A percentile compares a stretch with the other conserved stretches of the same genome.
Conservation (phyloP, 2,888 invertebrate species). For the Napeogenes sylphis region DNA sequence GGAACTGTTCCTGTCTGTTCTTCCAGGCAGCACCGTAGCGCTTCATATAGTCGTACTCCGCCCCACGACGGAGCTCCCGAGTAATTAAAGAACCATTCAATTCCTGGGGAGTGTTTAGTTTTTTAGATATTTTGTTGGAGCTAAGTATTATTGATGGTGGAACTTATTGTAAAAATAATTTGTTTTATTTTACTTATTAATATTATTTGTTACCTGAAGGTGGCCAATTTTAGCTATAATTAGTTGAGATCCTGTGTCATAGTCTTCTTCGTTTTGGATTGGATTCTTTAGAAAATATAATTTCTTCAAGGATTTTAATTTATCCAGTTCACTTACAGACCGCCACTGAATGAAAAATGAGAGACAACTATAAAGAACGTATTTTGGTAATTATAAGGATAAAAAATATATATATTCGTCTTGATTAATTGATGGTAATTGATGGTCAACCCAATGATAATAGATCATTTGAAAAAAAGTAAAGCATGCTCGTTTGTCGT, state of each 20-base stretch:
- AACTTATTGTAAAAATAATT: too few species aligned
- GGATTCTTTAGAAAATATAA: conserved; percentile 85
- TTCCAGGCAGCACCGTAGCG: conserved; percentile 87
- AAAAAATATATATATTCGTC: too few species aligned
- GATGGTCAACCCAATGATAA: too few species aligned
- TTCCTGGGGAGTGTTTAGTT: conserved; percentile 52
- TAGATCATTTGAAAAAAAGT: too few species aligned
- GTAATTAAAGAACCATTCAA: conserved; percentile 85
- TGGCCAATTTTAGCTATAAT: conserved; percentile 88
- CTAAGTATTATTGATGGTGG: too few species aligned
- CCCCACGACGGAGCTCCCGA: conserved; percentile 85
- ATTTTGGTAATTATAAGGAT: too few species aligned
- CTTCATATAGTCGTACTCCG: conserved; percentile 95
- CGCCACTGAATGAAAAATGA: conserved; percentile 81
- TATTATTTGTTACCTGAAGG: conserved; percentile 73
- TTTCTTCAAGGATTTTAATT: conserved; percentile 81
- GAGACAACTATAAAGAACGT: too few species aligned
- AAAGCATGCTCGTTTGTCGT: too few species aligned
- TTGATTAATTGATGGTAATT: too few species aligned
- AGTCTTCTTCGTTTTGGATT: conserved; percentile 78
- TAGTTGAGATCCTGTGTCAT: conserved; percentile 86
- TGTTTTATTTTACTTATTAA: too few species aligned
- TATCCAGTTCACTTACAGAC: conserved; percentile 90
- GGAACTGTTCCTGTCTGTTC: conserved; percentile 77
- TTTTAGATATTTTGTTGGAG: neutral